Evolutionary conservation across 2,113 vertebrate species (phyloP).

Genomic region (Bambusicola thoracicus): DNA sequence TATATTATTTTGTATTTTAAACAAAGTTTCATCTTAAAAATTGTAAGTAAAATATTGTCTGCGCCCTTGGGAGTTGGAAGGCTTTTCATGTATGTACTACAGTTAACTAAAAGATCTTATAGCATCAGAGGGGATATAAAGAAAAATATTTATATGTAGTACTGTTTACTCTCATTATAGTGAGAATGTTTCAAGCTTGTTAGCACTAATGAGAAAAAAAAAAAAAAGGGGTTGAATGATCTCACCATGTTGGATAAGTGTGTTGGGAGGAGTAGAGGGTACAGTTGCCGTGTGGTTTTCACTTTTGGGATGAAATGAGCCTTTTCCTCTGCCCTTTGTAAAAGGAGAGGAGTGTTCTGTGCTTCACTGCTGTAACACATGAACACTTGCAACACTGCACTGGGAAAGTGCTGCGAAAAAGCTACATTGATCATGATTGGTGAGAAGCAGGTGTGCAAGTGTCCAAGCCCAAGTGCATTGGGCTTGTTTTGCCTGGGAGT

Average conservation of each 20-base stretch:
- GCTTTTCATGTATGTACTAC: neutral
- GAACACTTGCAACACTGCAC: neutral
- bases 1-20: neutral
- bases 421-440: neutral
- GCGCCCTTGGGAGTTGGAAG: neutral
- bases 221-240: neutral
- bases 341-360: neutral
- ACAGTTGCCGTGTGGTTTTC: neutral
- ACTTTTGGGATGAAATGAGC: neutral
- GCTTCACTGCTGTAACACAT: neutral
- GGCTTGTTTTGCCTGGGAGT: neutral
- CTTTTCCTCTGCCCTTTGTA: rapidly evolving
- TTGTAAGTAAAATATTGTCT: neutral
- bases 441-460: too few species aligned
- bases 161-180: neutral
- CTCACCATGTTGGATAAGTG: rapidly evolving
- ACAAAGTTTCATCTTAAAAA: neutral
- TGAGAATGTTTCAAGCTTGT: neutral
- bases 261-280: neutral
- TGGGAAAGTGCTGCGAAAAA: neutral
- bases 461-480: rapidly evolving
- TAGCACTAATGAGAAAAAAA: neutral
- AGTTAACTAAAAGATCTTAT: neutral
- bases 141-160: neutral
- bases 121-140: neutral